Conservation (phyloP, 2,888 invertebrate genomes). For the Venustoraphidia nigricollis region DNA sequence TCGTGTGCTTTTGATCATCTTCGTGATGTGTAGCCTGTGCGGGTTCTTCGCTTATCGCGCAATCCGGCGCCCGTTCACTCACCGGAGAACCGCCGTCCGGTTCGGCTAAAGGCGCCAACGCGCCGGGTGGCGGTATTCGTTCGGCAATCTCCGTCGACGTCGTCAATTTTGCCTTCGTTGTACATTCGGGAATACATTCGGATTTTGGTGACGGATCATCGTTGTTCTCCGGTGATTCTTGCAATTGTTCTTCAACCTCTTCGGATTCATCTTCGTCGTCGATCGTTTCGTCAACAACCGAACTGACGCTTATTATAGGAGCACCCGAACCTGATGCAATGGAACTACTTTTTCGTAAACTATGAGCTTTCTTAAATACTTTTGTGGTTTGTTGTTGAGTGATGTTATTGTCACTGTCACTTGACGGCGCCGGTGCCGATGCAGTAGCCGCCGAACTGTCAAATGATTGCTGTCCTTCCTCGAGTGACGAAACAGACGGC, state of each 20-base stretch:
- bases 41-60: constrained; percentile 3
- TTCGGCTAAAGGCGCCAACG: constrained; percentile 50
- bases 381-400: constrained; percentile 15
- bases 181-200: background rate
- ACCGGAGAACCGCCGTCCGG: constrained; percentile 54
- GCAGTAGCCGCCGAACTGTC: constrained; percentile 13
- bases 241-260: constrained; percentile 7
- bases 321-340: constrained; percentile 26
- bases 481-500: constrained; percentile 30
- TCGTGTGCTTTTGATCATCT: constrained; percentile 13
- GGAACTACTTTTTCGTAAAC: constrained; percentile 27
- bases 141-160: constrained; percentile 14
- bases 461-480: constrained; percentile 22
- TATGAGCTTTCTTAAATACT: constrained; percentile 25
- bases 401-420: constrained; percentile 9
- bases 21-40: background rate
- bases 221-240: constrained; percentile 10
- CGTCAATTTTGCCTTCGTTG: background rate
- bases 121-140: constrained; percentile 24
- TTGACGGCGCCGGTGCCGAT: constrained; percentile 2
- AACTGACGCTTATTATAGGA: constrained; percentile 57
- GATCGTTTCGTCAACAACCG: constrained; percentile 42
- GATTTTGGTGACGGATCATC: constrained; percentile 8
- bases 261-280: constrained; percentile 5
- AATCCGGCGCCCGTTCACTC: constrained; percentile 38